Percentiles rank a stretch among this genome's conserved stretches.
Conservation (phyloP, 2,113 vertebrate genomes). For the mouse (Mus musculus) region DNA sequence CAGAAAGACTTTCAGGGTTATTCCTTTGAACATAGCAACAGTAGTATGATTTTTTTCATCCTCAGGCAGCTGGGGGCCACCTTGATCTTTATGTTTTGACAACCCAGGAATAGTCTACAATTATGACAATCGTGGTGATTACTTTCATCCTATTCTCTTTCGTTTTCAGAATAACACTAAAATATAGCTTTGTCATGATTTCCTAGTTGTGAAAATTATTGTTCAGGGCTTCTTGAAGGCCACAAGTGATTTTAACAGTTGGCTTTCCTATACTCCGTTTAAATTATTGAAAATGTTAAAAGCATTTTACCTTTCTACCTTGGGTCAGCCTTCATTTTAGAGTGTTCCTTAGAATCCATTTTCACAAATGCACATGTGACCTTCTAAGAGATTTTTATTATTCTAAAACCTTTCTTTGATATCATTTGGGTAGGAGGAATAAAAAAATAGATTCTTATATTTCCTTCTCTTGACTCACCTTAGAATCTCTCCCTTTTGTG, state of each 20-base stretch:
- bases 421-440: background rate
- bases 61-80: background rate
- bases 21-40: background rate
- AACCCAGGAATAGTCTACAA: background rate
- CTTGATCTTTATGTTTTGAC: background rate
- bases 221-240: background rate
- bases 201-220: slow-evolving; percentile 1
- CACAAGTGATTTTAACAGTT: background rate
- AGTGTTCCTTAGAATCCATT: background rate
- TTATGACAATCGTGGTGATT: background rate
- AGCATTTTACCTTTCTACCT: background rate
- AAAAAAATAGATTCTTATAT: background rate
- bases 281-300: background rate
- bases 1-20: background rate
- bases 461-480: background rate
- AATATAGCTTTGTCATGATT: background rate
- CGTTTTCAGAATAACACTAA: slow-evolving; percentile 31
- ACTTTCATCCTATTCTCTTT: background rate
- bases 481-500: background rate
- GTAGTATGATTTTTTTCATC: background rate
- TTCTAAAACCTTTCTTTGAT: background rate
- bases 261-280: background rate
- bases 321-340: background rate
- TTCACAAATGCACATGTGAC: background rate
- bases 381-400: background rate